These are phyloP conservation scores for Myotis daubentonii DNA, from an alignment of 2,797 vertebrate genomes.

Conservation along the genomic window DNA sequence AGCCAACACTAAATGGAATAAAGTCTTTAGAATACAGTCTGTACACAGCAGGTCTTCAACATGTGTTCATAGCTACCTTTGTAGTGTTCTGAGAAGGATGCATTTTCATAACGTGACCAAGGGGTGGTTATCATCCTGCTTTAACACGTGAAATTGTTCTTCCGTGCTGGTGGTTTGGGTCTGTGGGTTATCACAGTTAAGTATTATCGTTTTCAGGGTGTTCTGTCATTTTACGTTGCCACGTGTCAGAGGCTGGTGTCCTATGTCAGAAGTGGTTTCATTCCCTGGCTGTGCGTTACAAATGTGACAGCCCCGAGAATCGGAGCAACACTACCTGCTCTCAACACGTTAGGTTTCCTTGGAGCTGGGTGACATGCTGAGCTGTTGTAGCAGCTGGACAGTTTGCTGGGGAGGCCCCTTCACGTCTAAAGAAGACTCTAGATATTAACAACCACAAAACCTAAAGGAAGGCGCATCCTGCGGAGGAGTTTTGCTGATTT, in stretches of 20 bases:
- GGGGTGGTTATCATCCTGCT: not conserved
- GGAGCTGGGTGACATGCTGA: not conserved
- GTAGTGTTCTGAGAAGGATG: not conserved
- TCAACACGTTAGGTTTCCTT: slow-evolving; percentile 55
- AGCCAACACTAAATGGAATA: no score
- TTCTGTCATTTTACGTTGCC: slow-evolving; percentile 74
- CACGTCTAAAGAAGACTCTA: not conserved
- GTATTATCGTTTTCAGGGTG: slow-evolving; percentile 51
- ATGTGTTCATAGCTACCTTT: not conserved
- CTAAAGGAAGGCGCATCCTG: not conserved
- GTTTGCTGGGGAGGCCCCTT: not conserved
- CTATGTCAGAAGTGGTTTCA: slow-evolving; percentile 75
- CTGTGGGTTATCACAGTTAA: not conserved
- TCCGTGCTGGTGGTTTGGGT: not conserved
- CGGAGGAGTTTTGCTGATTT: not conserved
- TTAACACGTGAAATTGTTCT: not conserved
- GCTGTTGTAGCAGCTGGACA: not conserved
- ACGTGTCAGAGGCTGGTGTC: slow-evolving; percentile 68
- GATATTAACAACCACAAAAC: not conserved
- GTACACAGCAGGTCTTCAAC: not conserved
- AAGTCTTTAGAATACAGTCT: not conserved
- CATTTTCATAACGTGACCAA: not conserved
- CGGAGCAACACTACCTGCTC: slow-evolving; percentile 70
- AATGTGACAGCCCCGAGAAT: slow-evolving; percentile 69
- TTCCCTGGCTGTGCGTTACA: slow-evolving; percentile 40